Base-by-base conservation (phyloP, 2,888 invertebrate genomes). In the Adelphocoris suturalis region DNA sequence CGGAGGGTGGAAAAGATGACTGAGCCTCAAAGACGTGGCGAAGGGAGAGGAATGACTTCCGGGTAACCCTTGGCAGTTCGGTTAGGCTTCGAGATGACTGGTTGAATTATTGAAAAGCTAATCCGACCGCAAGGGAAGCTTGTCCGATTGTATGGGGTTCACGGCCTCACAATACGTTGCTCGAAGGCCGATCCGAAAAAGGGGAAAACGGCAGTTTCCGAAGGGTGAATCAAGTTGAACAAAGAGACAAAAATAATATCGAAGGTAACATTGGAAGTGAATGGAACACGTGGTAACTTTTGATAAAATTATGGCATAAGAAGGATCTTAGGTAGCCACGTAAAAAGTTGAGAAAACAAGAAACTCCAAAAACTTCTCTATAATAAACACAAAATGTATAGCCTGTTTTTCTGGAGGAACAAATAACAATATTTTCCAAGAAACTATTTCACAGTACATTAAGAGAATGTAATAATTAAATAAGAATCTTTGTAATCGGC, bases 61-160 rank as follows among this genome's bases (percentile, higher is more conserved):
- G 19, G 68, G 19, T 37, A 68, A 68, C 68, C 68, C 68, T 23
- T 12, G 23, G 68, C 68, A 68, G 68, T 68, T 68, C 68, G 23
- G 68, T 68, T 68, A 68, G 68, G 23, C 68, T 23, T 68, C 68
- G 68, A 68, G 68, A 68, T 68, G 68, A 23, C 68, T 68, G 68
- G 68, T 68, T 68, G 68, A 68, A 68, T 68, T 68, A 68, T 68
- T 68, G 68, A 68, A 68, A 68, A 68, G 68, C 68, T 68, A 68
- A 68, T 68, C 68, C 68, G 13, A 68, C 68, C 68, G 68, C 68
- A 68, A 68, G 68, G 68, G 68, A 19, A 23, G 68, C 68, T 13
- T 68, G 68, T 68, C 68, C 68, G 68, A 68, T 68, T 68, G 68
- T 68, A 68, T 23, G 68, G 68, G 68, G 5, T 68, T 68, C 68